phyloP scores from a whole-genome alignment of 2,888 invertebrate species.

The Helicoverpa assulta region DNA sequence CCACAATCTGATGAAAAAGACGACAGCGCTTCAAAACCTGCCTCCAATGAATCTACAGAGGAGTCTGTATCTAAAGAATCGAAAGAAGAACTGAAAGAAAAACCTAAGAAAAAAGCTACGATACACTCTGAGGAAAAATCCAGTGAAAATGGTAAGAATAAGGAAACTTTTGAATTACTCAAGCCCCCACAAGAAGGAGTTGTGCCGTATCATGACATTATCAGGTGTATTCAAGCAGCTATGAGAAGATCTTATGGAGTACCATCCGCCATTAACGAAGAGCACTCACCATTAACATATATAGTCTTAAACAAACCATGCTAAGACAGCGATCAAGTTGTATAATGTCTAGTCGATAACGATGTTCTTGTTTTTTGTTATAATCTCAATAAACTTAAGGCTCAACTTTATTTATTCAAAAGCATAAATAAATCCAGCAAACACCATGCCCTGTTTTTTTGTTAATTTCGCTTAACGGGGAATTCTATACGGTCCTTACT shows the following conservation, averaged over 20 bases:
- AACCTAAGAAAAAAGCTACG: slow-evolving; percentile 12
- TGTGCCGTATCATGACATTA: slow-evolving; percentile 76
- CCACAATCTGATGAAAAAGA: slow-evolving; percentile 40
- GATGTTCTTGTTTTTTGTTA: slow-evolving; percentile 39
- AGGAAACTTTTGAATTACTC: slow-evolving; percentile 36
- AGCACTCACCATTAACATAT: slow-evolving; percentile 79
- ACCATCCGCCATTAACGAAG: slow-evolving; percentile 53
- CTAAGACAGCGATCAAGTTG: slow-evolving; percentile 54
- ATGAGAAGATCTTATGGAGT: slow-evolving; percentile 62
- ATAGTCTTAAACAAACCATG: slow-evolving; percentile 77
- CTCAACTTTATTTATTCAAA: slow-evolving; percentile 23
- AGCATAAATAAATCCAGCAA: slow-evolving; percentile 28
- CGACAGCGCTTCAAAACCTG: slow-evolving; percentile 5
- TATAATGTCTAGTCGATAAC: slow-evolving; percentile 69
- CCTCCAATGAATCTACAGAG: slow-evolving; percentile 17
- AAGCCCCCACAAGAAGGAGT: slow-evolving; percentile 49
- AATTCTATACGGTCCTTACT: no score
- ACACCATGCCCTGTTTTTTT: background rate
- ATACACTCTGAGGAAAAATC: slow-evolving; percentile 7
- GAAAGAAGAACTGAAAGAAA: slow-evolving; percentile 23
- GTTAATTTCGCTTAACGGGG: no score
- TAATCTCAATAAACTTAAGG: slow-evolving; percentile 19
- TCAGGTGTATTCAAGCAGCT: slow-evolving; percentile 80
- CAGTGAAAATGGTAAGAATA: slow-evolving; percentile 29
- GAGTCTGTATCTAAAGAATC: slow-evolving; percentile 27